Conservation (phyloP, 2,888 invertebrate species). For the Heliconius erato region DNA sequence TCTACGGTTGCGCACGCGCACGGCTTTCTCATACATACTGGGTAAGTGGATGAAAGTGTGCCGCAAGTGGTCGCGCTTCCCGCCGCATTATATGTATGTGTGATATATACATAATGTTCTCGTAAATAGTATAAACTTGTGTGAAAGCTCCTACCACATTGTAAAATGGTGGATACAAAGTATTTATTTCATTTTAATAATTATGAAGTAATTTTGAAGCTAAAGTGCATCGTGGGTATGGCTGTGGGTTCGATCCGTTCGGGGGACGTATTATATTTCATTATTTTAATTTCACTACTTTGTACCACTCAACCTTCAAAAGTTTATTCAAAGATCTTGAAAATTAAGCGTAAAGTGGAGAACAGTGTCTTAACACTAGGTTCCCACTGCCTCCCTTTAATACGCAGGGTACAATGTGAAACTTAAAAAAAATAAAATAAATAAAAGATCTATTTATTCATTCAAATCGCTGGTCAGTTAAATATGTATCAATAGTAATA, state of each 20-base stretch:
- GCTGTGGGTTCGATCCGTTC: too few species aligned
- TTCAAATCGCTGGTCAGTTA: background rate
- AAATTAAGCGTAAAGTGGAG: too few species aligned
- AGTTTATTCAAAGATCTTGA: too few species aligned
- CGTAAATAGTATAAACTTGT: slow-evolving; percentile 51
- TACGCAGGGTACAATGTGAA: background rate
- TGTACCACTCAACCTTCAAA: too few species aligned
- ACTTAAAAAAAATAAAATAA: background rate
- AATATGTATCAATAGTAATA: background rate
- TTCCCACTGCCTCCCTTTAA: background rate
- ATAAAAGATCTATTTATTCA: slow-evolving; percentile 14
- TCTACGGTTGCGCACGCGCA: slow-evolving; percentile 55
- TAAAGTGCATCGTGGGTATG: too few species aligned
- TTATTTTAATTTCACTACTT: too few species aligned
- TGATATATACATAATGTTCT: background rate
- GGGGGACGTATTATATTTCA: too few species aligned
- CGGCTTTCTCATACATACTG: slow-evolving; percentile 56
- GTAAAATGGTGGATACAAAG: slow-evolving; percentile 32
- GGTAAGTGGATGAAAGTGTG: slow-evolving; percentile 59
- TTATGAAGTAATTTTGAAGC: too few species aligned
- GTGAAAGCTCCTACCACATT: slow-evolving; percentile 56
- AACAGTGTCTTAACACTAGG: background rate
- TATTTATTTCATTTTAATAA: background rate
- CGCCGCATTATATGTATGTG: slow-evolving; percentile 34
- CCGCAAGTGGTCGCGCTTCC: slow-evolving; percentile 54